Percentiles rank a stretch among this genome's conserved stretches.
phyloP scores from a whole-genome alignment of 2,888 invertebrate genomes.

The Apodemia mormo region DNA sequence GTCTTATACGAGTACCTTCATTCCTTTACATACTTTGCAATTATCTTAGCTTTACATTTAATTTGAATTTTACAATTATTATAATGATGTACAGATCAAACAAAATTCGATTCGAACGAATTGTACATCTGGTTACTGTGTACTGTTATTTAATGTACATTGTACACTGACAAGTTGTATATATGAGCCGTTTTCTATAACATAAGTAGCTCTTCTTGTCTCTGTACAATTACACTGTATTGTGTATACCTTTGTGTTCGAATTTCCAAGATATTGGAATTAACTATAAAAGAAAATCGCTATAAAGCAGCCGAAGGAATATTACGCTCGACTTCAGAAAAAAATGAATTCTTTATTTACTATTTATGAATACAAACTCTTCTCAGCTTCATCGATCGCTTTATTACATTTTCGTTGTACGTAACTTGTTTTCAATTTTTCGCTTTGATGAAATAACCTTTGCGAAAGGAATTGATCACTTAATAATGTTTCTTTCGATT shows the following conservation, averaged over 20 bases:
- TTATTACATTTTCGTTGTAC: not conserved
- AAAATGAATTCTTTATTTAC: not conserved
- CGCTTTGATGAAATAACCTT: not conserved
- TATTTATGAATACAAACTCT: conserved; percentile 4
- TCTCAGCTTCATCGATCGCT: not conserved
- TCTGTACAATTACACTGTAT: not conserved
- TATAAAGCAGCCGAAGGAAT: not conserved
- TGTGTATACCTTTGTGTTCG: not conserved
- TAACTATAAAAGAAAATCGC: not conserved
- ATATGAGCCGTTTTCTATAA: not conserved
- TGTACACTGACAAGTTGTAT: not conserved
- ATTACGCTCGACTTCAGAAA: not conserved
- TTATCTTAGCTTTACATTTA: too few relatives aligned
- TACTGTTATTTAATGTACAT: not conserved
- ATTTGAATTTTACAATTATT: too few relatives aligned
- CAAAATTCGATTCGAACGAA: too few relatives aligned
- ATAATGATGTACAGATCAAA: too few relatives aligned
- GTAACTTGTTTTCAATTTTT: not conserved
- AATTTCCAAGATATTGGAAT: not conserved
- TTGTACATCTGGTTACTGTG: too few relatives aligned
- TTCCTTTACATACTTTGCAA: too few relatives aligned
- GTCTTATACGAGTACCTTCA: too few relatives aligned
- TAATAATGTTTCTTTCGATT: not conserved
- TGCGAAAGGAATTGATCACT: not conserved
- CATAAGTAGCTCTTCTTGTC: not conserved